Base-by-base conservation (phyloP, 2,888 invertebrate species). In the Artemia sinica region DNA sequence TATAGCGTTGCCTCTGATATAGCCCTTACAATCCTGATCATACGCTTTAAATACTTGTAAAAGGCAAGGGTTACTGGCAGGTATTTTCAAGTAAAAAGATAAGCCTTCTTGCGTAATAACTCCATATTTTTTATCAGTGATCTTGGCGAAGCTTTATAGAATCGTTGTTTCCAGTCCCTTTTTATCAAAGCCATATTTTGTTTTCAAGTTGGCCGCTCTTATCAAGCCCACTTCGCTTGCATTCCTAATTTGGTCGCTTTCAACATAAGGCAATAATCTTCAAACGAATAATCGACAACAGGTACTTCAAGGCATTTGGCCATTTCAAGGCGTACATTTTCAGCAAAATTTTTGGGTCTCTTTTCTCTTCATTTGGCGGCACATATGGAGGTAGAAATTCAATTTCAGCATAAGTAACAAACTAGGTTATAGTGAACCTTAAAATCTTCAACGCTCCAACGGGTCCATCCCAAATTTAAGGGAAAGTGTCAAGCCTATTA, bases 401-500 rank as follows among this genome's bases (percentile, higher is more conserved):
- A 66, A 92, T 86, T 80, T 92, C 91, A 74, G 91, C 87, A 70
- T 86, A 85, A 74, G 87, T 93, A 76, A 89, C 87, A 71, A 91
- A 85, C 78, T 91, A 90, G 0, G 91, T 87, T 74, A 94, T 79
- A 0, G 93, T 91, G 74, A 91, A 79, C 92, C 93, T 94, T 41
- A 94, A 78, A 66, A 91, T 80, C 75, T 88, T 88, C 71, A 88
- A 77, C 12, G 91, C 91, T 78, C 49, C 9, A 48, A 6, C 89
- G 67, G 93, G 92, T 50, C 94, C 94, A 76, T 90, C 91, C 93
- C 91, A 94, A 0, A 91, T 91, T 91, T 91, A 92, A 0, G 91
- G 91, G 72, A 90, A 88, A 0, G 90, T 89, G 75, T 92, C 91
- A 75, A 87, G 81, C 73, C 88, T 86, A 76, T 94, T 94, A 0